Evolutionary conservation across 1,140 invertebrate species (phyloP), one percentile per base, ranked within the genome.

Genomic region (Heliconius hewitsoni): DNA sequence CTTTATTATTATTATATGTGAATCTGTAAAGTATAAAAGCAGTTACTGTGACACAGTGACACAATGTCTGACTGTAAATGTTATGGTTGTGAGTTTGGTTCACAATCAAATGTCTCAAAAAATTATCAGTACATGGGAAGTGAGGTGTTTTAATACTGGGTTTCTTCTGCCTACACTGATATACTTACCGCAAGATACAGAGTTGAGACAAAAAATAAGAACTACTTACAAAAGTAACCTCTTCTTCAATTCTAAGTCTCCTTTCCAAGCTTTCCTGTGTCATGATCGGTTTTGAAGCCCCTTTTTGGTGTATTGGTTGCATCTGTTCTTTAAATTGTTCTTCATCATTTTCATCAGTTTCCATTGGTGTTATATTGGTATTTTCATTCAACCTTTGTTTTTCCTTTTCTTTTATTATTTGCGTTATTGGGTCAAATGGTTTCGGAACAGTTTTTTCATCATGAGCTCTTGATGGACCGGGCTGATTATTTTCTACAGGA

Each of bases 201-300:
- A 16, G 4, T 13, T 16, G 13, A 46, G 2, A 46, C 0, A 16
- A 46, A 95, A 96, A 77, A 76, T 2, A 94, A 90, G n/a, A 72
- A 78, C 73, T 8, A 89, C 95, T 94, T 89, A 95, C 95, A 92
- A 95, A 95, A 82, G 94, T 90, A n/a, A 94, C 89, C 87, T 94
- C 91, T 76, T 91, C 89, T 84, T 93, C 91, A 85, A 91, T 93
- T 79, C 86, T 89, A 19, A 93, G 86, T 74, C 91, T 83, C 78
- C 90, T 88, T 82, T 94, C 92, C 37, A 94, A 83, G 42, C 84
- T 81, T 75, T 91, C 87, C 83, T 87, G 84, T 57, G 82, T 81
- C 52, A 84, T 82, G n/a, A 74, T 34, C 57, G 78, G 27, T 60
- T 70, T 80, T 39, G 50, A 13, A 57, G 39, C n/a, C 19, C 71